A percentile compares a stretch with the other conserved stretches of the same genome.
These are phyloP conservation scores for Teleiodes luculella DNA, from an alignment of 2,888 invertebrate genomes.

Conservation along the genomic window DNA sequence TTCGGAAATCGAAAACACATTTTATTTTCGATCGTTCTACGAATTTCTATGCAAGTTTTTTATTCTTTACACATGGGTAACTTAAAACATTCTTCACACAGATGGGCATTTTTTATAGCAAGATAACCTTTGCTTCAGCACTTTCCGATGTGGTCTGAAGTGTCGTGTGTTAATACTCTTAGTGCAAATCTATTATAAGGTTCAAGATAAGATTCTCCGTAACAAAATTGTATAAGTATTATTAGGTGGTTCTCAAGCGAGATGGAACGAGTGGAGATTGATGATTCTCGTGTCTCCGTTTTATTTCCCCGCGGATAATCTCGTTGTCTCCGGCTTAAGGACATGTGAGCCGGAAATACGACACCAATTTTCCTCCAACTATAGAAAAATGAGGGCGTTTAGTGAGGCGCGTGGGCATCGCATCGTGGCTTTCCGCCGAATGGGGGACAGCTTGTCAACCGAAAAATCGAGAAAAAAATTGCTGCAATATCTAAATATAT, in stretches of 20 bases:
- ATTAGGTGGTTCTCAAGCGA: slow-evolving; percentile 39
- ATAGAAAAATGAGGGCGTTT: slow-evolving; percentile 74
- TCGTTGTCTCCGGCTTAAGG: slow-evolving; percentile 74
- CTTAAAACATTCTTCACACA: too few species aligned
- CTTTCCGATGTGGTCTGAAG: too few species aligned
- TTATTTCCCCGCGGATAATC: slow-evolving; percentile 74
- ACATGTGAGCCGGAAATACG: slow-evolving; percentile 74
- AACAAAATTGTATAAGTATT: slow-evolving; percentile 19
- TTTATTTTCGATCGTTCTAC: too few species aligned
- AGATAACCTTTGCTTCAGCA: too few species aligned
- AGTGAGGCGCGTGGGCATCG: slow-evolving; percentile 53
- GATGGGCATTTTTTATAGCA: too few species aligned
- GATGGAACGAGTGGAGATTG: slow-evolving; percentile 56
- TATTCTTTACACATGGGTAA: too few species aligned
- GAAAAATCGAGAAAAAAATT: background rate
- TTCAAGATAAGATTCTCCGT: too few species aligned
- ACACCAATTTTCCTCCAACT: slow-evolving; percentile 73
- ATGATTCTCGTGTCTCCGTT: slow-evolving; percentile 69
- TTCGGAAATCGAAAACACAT: too few species aligned
- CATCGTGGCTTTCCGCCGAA: background rate
- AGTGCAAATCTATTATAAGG: too few species aligned
- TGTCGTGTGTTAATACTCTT: too few species aligned
- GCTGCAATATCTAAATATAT: too few species aligned
- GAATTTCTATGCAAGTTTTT: too few species aligned
- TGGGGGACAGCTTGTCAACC: background rate